Evolutionary conservation across 1,140 invertebrate genomes (phyloP).

Genomic region (Zaprionus ghesquierei): DNA sequence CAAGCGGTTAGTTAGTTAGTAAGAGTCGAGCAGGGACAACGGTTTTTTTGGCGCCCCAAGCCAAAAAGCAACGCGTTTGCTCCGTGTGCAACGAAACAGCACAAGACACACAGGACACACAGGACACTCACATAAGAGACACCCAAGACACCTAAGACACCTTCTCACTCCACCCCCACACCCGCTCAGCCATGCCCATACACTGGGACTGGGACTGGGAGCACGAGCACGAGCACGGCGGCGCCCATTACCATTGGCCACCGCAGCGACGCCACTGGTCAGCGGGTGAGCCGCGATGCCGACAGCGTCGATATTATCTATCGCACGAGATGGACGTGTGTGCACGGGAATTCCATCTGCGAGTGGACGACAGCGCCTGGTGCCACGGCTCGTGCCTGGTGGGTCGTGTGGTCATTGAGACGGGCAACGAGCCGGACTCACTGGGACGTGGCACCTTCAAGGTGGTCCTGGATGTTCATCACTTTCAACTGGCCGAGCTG

Average conservation of each 20-base stretch:
- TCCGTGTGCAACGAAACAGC: constrained; percentile 69
- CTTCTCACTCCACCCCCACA: no score
- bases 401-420: constrained; percentile 68
- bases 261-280: constrained; percentile 62
- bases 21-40: constrained; percentile 73
- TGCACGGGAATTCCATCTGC: constrained; percentile 68
- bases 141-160: neutral
- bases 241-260: constrained; percentile 59
- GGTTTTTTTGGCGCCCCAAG: constrained; percentile 71
- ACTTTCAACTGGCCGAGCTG: constrained; percentile 69
- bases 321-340: constrained; percentile 73
- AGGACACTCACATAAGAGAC: neutral
- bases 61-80: constrained; percentile 81
- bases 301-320: constrained; percentile 62
- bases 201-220: constrained; percentile 80
- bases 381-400: constrained; percentile 75
- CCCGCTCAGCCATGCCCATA: constrained; percentile 58
- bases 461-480: constrained; percentile 75
- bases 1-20: constrained; percentile 55
- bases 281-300: constrained; percentile 64
- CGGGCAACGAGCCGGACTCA: constrained; percentile 67
- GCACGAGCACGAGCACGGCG: constrained; percentile 61
- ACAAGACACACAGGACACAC: neutral
- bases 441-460: constrained; percentile 75
- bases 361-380: constrained; percentile 72